These are phyloP conservation scores for Tetragonisca angustula DNA, from an alignment of 2,888 invertebrate species.

Conservation along the genomic window DNA sequence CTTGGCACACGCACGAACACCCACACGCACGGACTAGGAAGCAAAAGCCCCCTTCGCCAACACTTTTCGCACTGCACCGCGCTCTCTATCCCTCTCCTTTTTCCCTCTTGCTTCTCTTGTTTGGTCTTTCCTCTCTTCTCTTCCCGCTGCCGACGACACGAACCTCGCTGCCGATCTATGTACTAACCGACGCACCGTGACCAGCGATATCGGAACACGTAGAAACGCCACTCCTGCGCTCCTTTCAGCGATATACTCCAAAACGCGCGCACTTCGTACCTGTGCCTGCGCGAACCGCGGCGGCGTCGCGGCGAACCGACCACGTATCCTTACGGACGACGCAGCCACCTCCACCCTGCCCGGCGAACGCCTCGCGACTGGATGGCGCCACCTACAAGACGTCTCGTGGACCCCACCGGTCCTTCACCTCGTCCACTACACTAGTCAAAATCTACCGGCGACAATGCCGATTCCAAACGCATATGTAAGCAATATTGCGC, in stretches of 20 bases:
- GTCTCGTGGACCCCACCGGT: slow-evolving; percentile 44
- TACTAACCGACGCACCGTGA: slow-evolving; percentile 21
- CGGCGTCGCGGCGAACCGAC: slow-evolving; percentile 65
- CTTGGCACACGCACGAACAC: slow-evolving; percentile 55
- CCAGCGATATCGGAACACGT: slow-evolving; percentile 44
- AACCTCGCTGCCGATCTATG: slow-evolving; percentile 4
- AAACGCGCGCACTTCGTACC: slow-evolving; percentile 65
- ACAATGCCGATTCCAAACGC: slow-evolving; percentile 12
- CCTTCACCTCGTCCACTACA: slow-evolving; percentile 60
- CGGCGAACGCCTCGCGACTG: slow-evolving; percentile 67
- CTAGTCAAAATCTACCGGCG: slow-evolving; percentile 32
- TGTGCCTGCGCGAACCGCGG: slow-evolving; percentile 65
- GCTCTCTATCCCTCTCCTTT: slow-evolving; percentile 22
- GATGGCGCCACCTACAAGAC: slow-evolving; percentile 75
- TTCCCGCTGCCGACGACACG: slow-evolving; percentile 28
- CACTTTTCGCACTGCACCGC: slow-evolving; percentile 69
- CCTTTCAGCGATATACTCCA: slow-evolving; percentile 51
- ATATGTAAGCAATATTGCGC: not conserved
- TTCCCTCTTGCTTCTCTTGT: slow-evolving; percentile 22
- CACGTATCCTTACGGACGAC: slow-evolving; percentile 68
- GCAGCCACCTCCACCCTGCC: slow-evolving; percentile 64
- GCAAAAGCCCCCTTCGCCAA: slow-evolving; percentile 54
- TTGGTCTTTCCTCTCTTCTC: slow-evolving; percentile 10
- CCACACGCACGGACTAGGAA: slow-evolving; percentile 45
- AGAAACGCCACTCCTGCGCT: slow-evolving; percentile 64